Base-by-base conservation (phyloP, 2,113 vertebrate genomes). In the Perca flavescens region DNA sequence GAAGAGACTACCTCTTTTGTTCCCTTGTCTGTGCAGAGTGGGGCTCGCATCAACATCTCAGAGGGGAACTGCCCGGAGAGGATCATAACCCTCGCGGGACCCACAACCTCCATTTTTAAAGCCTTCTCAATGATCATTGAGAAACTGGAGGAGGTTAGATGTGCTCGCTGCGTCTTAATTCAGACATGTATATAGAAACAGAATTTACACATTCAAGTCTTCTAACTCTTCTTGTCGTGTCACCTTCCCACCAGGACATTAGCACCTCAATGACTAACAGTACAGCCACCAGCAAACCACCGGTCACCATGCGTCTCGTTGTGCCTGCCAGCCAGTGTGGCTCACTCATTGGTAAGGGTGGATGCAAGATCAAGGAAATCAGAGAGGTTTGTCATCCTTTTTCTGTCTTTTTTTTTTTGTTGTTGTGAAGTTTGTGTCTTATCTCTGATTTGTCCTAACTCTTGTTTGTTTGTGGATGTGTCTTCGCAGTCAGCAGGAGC, bases 351-450 rank as follows among this genome's bases (percentile, higher is more conserved):
- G 98, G 98, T 49, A 99, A 99, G 87, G 97, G 98, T 68, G 98
- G 98, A 89, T 99, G 97, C 95, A 99, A 99, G 96, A 99, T 99
- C 96, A 99, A 99, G 92, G 98, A 99, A 95, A 99, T 99, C 82
- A 76, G 98, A 94, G 98, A 99, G 97, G 98, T 99, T 84, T 0
- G 93, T 86, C 31, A 1, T 10, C 31, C 2, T 36, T 0, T 9
- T 28, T 61, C 6, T 50, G 7, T 17, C 1, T 25, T 16, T 2
- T 1, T 5, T 28, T 0, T 10, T 34, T 49, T n/a, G 53, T 60
- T 16, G 1, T 1, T 5, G 7, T 50, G 1, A 34, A 2, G 12
- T 40, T 47, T 1, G 0, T 60, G 6, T 56, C 3, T 71, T 21
- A 36, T 49, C 19, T 6, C 16, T 4, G 5, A 1, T 15, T 19